Evolutionary conservation across 1,140 invertebrate genomes (phyloP).

Genomic region (Drosophila biarmipes): DNA sequence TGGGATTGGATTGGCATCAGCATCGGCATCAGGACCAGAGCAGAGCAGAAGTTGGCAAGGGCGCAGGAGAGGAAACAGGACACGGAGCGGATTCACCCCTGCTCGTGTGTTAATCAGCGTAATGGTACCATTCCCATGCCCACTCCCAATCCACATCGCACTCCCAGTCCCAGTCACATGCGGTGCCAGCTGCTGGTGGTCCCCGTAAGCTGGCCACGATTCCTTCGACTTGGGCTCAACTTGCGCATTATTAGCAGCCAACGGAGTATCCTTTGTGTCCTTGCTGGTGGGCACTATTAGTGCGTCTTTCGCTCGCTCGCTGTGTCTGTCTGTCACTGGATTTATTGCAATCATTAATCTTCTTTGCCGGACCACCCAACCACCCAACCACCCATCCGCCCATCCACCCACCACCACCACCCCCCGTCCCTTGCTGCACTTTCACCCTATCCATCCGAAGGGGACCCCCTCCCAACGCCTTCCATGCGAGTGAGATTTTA

Average conservation of each 20-base stretch:
- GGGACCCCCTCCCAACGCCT: conserved; percentile 29
- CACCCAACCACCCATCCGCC: conserved; percentile 5
- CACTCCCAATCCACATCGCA: conserved; percentile 43
- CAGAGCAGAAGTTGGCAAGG: not conserved
- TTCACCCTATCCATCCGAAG: conserved; percentile 9
- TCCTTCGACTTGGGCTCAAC: conserved; percentile 61
- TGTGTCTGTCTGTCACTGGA: conserved; percentile 74
- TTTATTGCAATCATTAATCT: conserved; percentile 85
- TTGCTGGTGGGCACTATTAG: conserved; percentile 80
- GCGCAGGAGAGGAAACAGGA: not conserved
- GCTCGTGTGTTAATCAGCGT: conserved; percentile 83
- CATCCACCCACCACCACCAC: conserved; percentile 1
- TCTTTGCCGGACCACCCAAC: conserved; percentile 53
- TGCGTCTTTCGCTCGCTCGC: conserved; percentile 45
- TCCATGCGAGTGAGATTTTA: conserved; percentile 61
- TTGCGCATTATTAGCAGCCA: conserved; percentile 75
- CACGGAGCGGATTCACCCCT: conserved; percentile 52
- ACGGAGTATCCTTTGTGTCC: conserved; percentile 74
- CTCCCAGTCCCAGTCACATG: conserved; percentile 42
- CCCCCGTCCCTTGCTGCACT: conserved; percentile 7
- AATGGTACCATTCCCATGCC: conserved; percentile 72
- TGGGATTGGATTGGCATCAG: not conserved
- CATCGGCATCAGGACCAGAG: conserved; percentile 13
- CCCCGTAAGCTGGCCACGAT: conserved; percentile 62
- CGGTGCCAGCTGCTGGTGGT: conserved; percentile 60